Evolutionary conservation across 1,140 invertebrate genomes (phyloP), one percentile per base, ranked within the genome.

Genomic region (Diachasmimorpha longicaudata): DNA sequence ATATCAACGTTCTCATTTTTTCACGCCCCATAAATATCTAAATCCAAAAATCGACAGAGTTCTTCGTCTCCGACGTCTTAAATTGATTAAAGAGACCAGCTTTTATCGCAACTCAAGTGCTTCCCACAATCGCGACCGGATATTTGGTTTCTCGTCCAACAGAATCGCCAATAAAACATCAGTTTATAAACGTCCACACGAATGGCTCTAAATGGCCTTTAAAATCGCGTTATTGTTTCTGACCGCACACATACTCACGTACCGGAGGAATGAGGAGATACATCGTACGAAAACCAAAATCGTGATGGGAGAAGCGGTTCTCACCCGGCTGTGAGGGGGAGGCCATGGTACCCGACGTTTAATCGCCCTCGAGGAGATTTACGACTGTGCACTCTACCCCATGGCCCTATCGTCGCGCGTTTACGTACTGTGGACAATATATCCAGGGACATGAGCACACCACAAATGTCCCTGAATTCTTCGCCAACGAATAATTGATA

Each of bases 141-240:
- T 42, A 42, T 42, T 42, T 42, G 39, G 14, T 42, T 66, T n/a
- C 55, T 5, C 25, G 31, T 58, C 19, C 46, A 16, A 31, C 39
- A 31, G 48, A 25, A 36, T 19, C 36, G 48, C 72, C 63, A 80
- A 82, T 83, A 82, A 83, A 81, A 75, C 68, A 72, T 74, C 78
- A 71, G 72, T 42, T 75, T 78, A 77, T 79, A 81, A 76, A 76
- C 66, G 74, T 76, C 74, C 39, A 48, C 67, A 21, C 75, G 77
- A 75, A 23, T 75, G 82, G 77, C 80, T 81, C 68, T 78, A 81
- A 84, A 79, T 72, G 80, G 78, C 77, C 74, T 77, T 84, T 80
- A 78, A 81, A 83, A 81, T 72, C 36, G 77, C 77, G 77, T 85
- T 82, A 84, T 84, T 85, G 82, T 84, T 84, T 85, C 82, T 78